Base-by-base conservation (phyloP, 2,888 invertebrate genomes). In the Lasius platythorax region DNA sequence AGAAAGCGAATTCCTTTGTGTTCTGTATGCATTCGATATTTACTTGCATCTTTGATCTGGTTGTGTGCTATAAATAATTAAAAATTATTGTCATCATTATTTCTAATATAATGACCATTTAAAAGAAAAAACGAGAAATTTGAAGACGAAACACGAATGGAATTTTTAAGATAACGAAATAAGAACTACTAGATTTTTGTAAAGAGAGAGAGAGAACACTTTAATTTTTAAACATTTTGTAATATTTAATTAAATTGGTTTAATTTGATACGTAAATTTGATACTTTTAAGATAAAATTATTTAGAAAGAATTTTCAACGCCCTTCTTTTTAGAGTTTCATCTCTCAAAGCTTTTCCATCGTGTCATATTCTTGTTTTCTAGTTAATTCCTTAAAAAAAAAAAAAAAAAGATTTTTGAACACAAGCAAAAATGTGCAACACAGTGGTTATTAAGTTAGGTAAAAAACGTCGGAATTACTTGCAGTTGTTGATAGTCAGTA, bases 1-100 rank as follows among this genome's bases (percentile, higher is more conserved):
- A 61, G 37, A 23, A 73, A 40, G 28, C 43, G 9, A 63, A 63
- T 74, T 74, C 1, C 30, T 46, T 63, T 43, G 30, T 74, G 30
- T 63, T 63, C 43, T 4, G 18, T 50, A 5, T 4, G n/a, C 43
- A 63, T 74, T 33, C 9, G 43, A 43, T 74, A 74, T 40, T 74
- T 23, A 72, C 28, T 58, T 58, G 8, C 12, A 70, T n/a, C 6
- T 33, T 28, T 28, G 1, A 70, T 50, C 0, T 70, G 28, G 0
- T 46, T 46, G 2, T 50, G 28, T 28, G 8, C 15, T 46, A 46
- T 2, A 50, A n/a, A 53, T 2, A 53, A 33, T 70, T 50, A 46
- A 1, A 68, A 46, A 68, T 68, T 50, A 33, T 33, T 12, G 11
- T 50, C 5, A 53, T 37, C n/a, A 37, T 64, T 37, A 53, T 70